Evolutionary conservation across 1,140 invertebrate species (phyloP), one percentile per base, ranked within the genome.

Genomic region (Melitaea cinxia): DNA sequence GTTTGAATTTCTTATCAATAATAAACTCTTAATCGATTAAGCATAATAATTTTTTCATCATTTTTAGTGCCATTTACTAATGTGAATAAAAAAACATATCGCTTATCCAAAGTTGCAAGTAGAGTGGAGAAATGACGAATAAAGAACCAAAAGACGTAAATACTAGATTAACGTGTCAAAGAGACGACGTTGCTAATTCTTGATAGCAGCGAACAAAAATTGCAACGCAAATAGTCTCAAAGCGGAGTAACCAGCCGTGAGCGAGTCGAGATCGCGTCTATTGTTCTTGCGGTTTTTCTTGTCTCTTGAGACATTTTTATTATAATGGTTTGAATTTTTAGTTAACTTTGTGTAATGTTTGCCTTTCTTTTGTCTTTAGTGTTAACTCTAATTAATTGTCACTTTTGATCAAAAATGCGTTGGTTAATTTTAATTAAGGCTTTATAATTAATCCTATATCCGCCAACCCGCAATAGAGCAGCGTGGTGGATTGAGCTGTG

Each of bases 121-220:
- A 45, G 39, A 19, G 1, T 10, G 30, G 6, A 23, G n/a, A 47
- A 47, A 12, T 23, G 2, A 0, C 1, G n/a, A 23, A 47, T n/a
- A 42, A n/a, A 47, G 21, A 47, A 12, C 15, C 17, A 47, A 7
- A 47, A n/a, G 23, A 47, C 5, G 17, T 47, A 47, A 47, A 47
- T 47, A 47, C 58, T 24, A 23, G 49, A 61, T 24, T 52, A 53
- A 53, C 35, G 33, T 61, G 35, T 61, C 47, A 61, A 61, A 53
- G 33, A 28, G 15, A 19, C 17, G 53, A 45, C 55, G 55, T 45
- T 12, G 58, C 58, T 61, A 61, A 61, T 61, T 53, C 58, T 24
- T 33, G 35, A 37, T 61, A 49, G 21, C 47, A 59, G 45, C 10
- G 49, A 61, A 53, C 49, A 39, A 52, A 28, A 52, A 61, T 61